A percentile compares a stretch with the other conserved stretches of the same genome.
These are phyloP conservation scores for Hemiscyllium ocellatum DNA, from an alignment of 2,113 vertebrate species.

Conservation along the genomic window DNA sequence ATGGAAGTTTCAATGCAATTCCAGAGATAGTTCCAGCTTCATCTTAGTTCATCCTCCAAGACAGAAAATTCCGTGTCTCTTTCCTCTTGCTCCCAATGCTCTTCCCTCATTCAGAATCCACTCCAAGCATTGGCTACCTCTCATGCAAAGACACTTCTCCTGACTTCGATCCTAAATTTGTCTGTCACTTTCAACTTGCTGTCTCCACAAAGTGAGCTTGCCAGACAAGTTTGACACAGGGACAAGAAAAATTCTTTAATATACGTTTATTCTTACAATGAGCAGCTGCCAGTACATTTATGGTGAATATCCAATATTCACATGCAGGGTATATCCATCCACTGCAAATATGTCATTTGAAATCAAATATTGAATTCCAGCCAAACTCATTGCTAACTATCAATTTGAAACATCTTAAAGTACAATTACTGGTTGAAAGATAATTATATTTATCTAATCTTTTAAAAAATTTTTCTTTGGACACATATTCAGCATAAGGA, in stretches of 20 bases:
- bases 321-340: background rate
- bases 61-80: background rate
- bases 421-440: background rate
- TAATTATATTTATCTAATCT: background rate
- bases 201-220: background rate
- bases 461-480: background rate
- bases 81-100: background rate
- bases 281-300: background rate
- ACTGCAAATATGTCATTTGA: background rate
- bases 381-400: background rate
- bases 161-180: background rate
- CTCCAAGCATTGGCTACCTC: background rate
- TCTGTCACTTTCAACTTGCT: background rate
- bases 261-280: background rate
- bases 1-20: background rate
- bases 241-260: background rate
- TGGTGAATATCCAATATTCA: background rate
- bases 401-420: background rate
- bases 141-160: background rate
- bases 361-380: background rate
- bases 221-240: background rate
- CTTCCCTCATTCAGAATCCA: background rate
- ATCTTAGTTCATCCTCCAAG: background rate
- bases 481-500: too few relatives aligned
- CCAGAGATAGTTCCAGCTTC: background rate